Percentiles rank a stretch among this genome's conserved stretches.
These are phyloP conservation scores for Indicator maculatus DNA, from an alignment of 2,113 vertebrate genomes.

Conservation along the genomic window DNA sequence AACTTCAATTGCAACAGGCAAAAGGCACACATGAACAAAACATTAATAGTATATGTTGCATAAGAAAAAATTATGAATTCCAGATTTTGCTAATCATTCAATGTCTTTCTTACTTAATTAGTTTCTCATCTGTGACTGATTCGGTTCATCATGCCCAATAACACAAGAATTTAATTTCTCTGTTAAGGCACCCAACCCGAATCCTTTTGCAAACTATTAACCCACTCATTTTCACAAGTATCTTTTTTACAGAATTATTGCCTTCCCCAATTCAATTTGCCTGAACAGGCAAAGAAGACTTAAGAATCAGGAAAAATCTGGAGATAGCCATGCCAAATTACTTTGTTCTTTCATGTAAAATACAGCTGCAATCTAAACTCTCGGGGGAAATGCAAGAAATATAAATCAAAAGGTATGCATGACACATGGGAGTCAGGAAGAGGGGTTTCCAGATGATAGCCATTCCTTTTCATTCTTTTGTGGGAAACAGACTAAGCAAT, in stretches of 20 bases:
- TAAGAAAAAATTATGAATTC: background rate
- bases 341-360: background rate
- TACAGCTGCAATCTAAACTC: background rate
- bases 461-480: background rate
- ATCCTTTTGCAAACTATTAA: background rate
- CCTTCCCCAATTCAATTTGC: background rate
- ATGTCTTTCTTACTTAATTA: slow-evolving; percentile 33
- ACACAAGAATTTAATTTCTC: background rate
- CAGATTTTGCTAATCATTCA: slow-evolving; percentile 11
- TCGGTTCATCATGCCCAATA: slow-evolving; percentile 1
- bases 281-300: background rate
- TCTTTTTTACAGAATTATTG: background rate
- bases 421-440: background rate
- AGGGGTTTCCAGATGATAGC: background rate
- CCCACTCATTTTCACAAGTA: background rate
- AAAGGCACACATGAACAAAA: background rate
- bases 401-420: background rate
- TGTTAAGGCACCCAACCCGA: background rate
- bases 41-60: background rate
- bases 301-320: background rate
- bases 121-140: background rate
- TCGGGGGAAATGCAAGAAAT: background rate
- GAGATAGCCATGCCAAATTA: background rate
- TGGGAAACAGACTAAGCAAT: background rate
- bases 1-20: background rate